phyloP scores from a whole-genome alignment of 2,113 vertebrate species.

The Prochilodus magdalenae region DNA sequence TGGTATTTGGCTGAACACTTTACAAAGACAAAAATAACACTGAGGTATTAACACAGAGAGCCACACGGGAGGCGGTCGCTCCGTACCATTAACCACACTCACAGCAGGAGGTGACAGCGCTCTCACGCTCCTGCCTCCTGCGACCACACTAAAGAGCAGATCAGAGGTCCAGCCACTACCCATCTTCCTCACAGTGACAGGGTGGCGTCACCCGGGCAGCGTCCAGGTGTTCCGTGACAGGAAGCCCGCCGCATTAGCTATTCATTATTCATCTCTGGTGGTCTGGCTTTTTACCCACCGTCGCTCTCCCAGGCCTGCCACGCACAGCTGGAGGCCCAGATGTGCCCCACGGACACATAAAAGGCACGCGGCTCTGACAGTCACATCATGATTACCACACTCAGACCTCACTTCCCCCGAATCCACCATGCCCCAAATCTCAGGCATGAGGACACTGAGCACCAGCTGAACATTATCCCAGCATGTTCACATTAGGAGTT shows the following conservation, averaged over 20 bases:
- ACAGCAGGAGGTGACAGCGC: slow-evolving; percentile 27
- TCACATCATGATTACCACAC: background rate
- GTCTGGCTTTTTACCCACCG: slow-evolving; percentile 30
- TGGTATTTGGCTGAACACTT: too few species aligned
- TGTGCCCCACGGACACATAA: slow-evolving; percentile 10
- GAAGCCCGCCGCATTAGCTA: slow-evolving; percentile 26
- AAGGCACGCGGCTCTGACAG: background rate
- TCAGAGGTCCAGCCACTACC: slow-evolving; percentile 25
- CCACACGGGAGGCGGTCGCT: too few species aligned
- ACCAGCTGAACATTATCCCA: too few species aligned
- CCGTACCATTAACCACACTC: slow-evolving; percentile 9
- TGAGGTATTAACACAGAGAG: too few species aligned
- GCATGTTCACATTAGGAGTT: too few species aligned
- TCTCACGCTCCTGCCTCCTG: background rate
- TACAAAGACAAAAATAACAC: background rate
- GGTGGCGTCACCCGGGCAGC: slow-evolving; percentile 16
- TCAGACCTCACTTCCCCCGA: background rate
- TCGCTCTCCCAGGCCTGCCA: slow-evolving; percentile 11
- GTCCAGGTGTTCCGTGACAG: slow-evolving; percentile 48
- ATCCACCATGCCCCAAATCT: background rate
- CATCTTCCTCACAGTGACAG: slow-evolving; percentile 31
- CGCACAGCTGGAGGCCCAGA: slow-evolving; percentile 44
- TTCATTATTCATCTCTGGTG: slow-evolving; percentile 47
- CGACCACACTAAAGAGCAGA: slow-evolving; percentile 25
- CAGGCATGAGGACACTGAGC: background rate